A percentile compares a stretch with the other conserved stretches of the same genome.
These are phyloP conservation scores for Leptinotarsa texana DNA, from an alignment of 1,140 invertebrate genomes.

Conservation along the genomic window DNA sequence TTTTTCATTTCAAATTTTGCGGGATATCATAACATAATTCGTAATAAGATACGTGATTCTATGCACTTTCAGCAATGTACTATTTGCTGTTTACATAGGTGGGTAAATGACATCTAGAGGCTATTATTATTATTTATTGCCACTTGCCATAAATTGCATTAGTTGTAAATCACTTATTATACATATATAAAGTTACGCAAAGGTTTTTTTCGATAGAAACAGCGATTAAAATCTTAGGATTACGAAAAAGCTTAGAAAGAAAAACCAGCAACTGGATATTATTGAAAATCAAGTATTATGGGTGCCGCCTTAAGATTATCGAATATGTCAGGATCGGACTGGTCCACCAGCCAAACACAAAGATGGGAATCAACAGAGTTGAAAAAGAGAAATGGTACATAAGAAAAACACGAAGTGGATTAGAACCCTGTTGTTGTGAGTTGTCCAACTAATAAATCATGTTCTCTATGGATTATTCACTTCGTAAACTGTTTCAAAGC, in stretches of 20 bases:
- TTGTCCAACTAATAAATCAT: too few species aligned
- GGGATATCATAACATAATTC: neutral
- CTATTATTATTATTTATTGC: slow-evolving; percentile 26
- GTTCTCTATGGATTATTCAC: too few species aligned
- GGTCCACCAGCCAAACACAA: too few species aligned
- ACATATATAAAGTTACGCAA: neutral
- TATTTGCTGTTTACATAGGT: neutral
- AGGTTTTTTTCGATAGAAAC: neutral
- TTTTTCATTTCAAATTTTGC: slow-evolving; percentile 3
- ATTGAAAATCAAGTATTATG: too few species aligned
- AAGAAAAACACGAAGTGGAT: too few species aligned
- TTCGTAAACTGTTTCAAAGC: too few species aligned
- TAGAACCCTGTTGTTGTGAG: too few species aligned
- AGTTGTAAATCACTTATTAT: slow-evolving; percentile 1
- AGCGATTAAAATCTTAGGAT: neutral
- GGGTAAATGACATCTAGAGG: neutral
- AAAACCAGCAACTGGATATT: neutral
- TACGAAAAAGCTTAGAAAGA: neutral
- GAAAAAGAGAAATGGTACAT: too few species aligned
- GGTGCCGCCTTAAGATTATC: too few species aligned
- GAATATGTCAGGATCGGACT: too few species aligned
- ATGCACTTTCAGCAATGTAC: slow-evolving; percentile 7
- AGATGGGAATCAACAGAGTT: too few species aligned
- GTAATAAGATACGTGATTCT: slow-evolving; percentile 21
- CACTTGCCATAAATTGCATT: neutral